phyloP scores from a whole-genome alignment of 2,113 vertebrate species.

The Neogale vison region DNA sequence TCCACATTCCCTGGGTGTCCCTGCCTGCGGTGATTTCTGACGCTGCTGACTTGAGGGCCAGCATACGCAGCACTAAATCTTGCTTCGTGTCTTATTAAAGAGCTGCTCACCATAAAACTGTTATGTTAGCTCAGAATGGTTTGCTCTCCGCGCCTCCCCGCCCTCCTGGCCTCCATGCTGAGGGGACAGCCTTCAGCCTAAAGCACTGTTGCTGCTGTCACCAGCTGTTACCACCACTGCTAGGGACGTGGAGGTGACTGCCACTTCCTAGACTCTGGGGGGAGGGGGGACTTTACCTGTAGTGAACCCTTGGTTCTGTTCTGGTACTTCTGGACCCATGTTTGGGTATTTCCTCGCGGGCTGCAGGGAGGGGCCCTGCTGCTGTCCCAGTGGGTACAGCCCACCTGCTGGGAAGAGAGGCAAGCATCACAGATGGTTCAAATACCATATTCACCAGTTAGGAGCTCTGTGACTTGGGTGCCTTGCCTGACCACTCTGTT shows the following conservation, averaged over 20 bases:
- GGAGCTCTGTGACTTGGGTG: neutral
- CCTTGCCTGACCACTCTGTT: neutral
- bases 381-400: rapidly evolving
- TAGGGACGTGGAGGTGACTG: rapidly evolving
- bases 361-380: neutral
- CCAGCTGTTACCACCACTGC: rapidly evolving
- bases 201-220: rapidly evolving
- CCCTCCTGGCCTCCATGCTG: too few species aligned
- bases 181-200: neutral
- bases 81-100: neutral
- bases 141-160: neutral
- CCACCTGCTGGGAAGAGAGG: neutral
- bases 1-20: rapidly evolving
- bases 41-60: neutral
- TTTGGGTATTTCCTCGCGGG: neutral
- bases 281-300: neutral
- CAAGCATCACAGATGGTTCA: neutral
- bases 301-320: rapidly evolving
- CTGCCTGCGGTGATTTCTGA: rapidly evolving
- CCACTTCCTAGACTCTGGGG: rapidly evolving
- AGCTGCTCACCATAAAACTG: neutral
- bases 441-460: rapidly evolving
- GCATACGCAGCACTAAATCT: neutral
- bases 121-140: neutral
- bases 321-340: neutral